Evolutionary conservation across 2,113 vertebrate species (phyloP).

Genomic region (Paramormyrops kingsleyae): DNA sequence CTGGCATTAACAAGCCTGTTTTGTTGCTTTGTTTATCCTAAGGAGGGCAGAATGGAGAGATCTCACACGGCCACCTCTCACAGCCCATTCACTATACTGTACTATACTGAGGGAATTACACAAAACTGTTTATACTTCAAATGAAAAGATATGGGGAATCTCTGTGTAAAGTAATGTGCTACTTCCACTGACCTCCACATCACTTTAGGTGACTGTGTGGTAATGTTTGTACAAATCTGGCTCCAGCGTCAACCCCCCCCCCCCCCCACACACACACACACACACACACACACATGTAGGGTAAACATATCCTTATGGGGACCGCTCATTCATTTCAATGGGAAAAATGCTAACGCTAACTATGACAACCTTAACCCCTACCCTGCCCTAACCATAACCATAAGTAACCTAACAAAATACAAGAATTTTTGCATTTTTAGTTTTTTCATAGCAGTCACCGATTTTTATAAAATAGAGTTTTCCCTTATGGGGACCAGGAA

Average conservation of each 20-base stretch:
- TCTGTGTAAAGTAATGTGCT: not conserved
- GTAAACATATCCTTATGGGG: too few relatives aligned
- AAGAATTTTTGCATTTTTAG: too few relatives aligned
- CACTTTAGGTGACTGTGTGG: not conserved
- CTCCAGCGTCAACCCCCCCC: not conserved
- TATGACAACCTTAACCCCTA: too few relatives aligned
- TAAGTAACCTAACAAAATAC: too few relatives aligned
- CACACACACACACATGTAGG: too few relatives aligned
- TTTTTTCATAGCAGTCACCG: too few relatives aligned
- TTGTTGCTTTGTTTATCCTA: not conserved
- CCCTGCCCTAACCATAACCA: too few relatives aligned
- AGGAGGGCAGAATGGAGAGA: not conserved
- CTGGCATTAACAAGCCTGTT: slow-evolving; percentile 18
- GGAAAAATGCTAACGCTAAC: too few relatives aligned
- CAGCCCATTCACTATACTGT: not conserved
- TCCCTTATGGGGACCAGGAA: too few relatives aligned
- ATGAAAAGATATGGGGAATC: not conserved
- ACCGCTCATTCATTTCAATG: too few relatives aligned
- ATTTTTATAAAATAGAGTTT: too few relatives aligned
- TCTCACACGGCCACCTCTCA: not conserved
- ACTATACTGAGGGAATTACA: not conserved
- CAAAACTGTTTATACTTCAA: not conserved
- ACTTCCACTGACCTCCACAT: not conserved
- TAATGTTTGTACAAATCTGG: not conserved
- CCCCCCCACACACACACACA: too few relatives aligned